phyloP scores from a whole-genome alignment of 2,113 vertebrate genomes.

The Fulica atra region DNA sequence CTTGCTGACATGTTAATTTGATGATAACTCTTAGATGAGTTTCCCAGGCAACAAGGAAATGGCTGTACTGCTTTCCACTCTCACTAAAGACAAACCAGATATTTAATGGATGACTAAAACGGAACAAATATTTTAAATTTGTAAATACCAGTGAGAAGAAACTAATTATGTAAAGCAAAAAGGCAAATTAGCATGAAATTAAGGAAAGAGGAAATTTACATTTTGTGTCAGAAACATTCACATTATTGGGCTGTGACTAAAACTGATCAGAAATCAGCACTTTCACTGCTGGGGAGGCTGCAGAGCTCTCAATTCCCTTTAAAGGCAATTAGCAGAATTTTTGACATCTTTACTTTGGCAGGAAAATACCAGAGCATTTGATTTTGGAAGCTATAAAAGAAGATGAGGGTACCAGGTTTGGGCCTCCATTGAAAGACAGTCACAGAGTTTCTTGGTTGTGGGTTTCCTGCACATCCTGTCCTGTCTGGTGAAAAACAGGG shows the following conservation, averaged over 20 bases:
- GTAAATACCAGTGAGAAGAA: neutral
- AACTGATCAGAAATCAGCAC: neutral
- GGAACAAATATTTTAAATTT: neutral
- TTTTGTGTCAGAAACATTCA: neutral
- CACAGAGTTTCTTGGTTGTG: fast-evolving
- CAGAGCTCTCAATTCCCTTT: neutral
- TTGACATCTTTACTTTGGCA: neutral
- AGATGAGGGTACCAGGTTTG: neutral
- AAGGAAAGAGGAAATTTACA: neutral
- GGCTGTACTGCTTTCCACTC: neutral
- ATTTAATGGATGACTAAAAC: neutral
- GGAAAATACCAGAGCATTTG: neutral
- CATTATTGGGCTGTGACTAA: neutral
- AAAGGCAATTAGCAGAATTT: neutral
- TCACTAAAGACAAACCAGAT: neutral
- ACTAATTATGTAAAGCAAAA: neutral
- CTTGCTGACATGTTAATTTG: neutral
- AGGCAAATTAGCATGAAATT: neutral
- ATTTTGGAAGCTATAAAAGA: neutral
- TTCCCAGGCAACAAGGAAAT: constrained; percentile 13
- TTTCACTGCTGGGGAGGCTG: neutral
- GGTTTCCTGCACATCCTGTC: neutral
- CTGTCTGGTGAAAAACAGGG: neutral
- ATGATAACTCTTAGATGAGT: neutral
- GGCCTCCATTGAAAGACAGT: neutral